Percentiles rank a stretch among this genome's conserved stretches.
Evolutionary conservation across 2,888 invertebrate genomes (phyloP).

Genomic region (Epirrhoe tristata): DNA sequence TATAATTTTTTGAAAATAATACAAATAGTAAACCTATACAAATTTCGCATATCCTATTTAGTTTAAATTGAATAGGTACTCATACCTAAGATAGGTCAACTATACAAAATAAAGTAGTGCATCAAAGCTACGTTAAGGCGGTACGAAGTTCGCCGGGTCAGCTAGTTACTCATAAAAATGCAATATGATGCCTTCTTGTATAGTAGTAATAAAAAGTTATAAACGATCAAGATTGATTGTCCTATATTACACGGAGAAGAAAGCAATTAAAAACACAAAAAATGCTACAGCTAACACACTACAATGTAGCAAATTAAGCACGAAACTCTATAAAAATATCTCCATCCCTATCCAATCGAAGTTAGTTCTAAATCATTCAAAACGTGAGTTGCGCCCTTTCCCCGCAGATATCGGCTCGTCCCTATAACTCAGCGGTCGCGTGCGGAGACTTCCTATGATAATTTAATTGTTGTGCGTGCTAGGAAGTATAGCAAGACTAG

Average conservation of each 20-base stretch:
- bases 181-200: no score
- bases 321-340: background rate
- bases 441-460: slow-evolving; percentile 82
- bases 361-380: slow-evolving; percentile 22
- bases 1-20: no score
- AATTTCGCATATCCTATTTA: no score
- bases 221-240: no score
- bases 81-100: no score
- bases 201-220: no score
- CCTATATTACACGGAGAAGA: background rate
- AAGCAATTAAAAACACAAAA: background rate
- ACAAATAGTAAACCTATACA: no score
- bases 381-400: slow-evolving; percentile 46
- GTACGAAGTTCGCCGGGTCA: no score
- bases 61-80: no score
- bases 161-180: no score
- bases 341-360: background rate
- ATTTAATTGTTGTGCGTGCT: slow-evolving; percentile 83
- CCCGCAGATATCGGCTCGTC: slow-evolving; percentile 49
- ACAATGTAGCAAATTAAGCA: background rate
- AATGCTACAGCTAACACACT: background rate
- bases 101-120: no score
- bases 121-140: no score
- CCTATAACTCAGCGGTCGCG: slow-evolving; percentile 77
- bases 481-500: slow-evolving; percentile 41